Evolutionary conservation across 2,888 invertebrate genomes (phyloP).

Genomic region (Cryptocephalus primarius): DNA sequence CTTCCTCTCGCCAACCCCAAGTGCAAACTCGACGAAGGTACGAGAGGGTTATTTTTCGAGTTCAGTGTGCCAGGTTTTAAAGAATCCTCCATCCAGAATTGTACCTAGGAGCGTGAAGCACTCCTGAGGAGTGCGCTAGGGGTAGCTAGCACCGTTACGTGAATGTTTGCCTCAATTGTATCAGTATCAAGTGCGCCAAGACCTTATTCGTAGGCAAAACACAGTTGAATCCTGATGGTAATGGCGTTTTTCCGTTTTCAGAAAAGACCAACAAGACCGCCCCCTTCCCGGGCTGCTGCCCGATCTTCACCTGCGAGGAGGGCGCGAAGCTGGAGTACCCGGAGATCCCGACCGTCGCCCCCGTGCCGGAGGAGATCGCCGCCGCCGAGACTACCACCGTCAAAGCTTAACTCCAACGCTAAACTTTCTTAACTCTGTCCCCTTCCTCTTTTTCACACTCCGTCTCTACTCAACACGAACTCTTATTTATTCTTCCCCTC

Average conservation of each 20-base stretch:
- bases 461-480: too few relatives aligned
- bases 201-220: too few relatives aligned
- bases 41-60: too few relatives aligned
- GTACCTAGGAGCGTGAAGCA: too few relatives aligned
- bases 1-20: constrained; percentile 77
- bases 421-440: too few relatives aligned
- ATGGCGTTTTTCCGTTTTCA: constrained; percentile 27
- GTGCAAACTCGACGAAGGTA: constrained; percentile 66
- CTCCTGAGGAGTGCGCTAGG: too few relatives aligned
- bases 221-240: too few relatives aligned
- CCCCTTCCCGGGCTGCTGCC: constrained; percentile 78
- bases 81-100: not conserved
- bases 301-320: constrained; percentile 73
- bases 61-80: constrained; percentile 1
- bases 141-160: too few relatives aligned
- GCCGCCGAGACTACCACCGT: constrained; percentile 19
- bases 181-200: too few relatives aligned
- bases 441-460: too few relatives aligned
- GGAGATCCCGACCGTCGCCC: constrained; percentile 51
- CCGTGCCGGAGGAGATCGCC: constrained; percentile 28
- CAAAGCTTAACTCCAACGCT: constrained; percentile 16
- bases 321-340: constrained; percentile 80
- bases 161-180: too few relatives aligned
- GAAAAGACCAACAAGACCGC: constrained; percentile 86
- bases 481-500: too few relatives aligned